phyloP scores from a whole-genome alignment of 2,113 vertebrate genomes.

The Halichoeres trimaculatus region DNA sequence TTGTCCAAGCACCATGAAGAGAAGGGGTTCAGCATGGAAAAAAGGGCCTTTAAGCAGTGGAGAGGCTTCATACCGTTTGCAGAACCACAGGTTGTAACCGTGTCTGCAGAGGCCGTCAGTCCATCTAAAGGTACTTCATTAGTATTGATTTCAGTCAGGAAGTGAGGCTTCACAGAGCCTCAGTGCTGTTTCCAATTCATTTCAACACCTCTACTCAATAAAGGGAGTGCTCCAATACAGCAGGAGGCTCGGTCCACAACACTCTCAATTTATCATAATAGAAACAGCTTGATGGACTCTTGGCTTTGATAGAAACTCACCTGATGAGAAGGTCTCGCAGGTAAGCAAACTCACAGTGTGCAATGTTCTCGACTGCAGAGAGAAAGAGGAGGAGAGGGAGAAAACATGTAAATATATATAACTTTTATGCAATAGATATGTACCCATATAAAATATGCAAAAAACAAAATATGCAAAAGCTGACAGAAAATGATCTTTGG shows the following conservation, averaged over 20 bases:
- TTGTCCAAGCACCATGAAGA: too few species aligned
- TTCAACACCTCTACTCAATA: conserved; percentile 15
- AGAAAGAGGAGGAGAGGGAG: conserved; percentile 25
- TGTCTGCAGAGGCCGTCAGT: not conserved
- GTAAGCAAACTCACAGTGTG: conserved; percentile 98
- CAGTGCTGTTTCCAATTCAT: conserved; percentile 24
- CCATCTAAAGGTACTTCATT: conserved; percentile 20
- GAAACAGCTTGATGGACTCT: not conserved
- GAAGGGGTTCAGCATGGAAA: too few species aligned
- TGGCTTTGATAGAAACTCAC: conserved; percentile 70
- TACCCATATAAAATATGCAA: too few species aligned
- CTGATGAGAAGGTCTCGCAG: conserved; percentile 98
- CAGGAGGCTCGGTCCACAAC: too few species aligned
- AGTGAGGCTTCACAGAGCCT: not conserved
- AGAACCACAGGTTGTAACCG: not conserved
- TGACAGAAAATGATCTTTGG: not conserved
- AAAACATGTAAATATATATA: too few species aligned
- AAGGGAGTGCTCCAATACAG: conserved; percentile 3
- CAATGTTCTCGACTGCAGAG: conserved; percentile 93
- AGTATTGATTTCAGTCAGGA: conserved; percentile 33
- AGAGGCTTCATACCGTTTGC: not conserved
- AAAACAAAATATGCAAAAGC: not conserved
- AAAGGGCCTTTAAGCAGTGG: too few species aligned
- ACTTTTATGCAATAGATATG: too few species aligned
- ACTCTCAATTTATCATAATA: not conserved